Conservation (phyloP, 2,888 invertebrate genomes). For the Catonia carolina region DNA sequence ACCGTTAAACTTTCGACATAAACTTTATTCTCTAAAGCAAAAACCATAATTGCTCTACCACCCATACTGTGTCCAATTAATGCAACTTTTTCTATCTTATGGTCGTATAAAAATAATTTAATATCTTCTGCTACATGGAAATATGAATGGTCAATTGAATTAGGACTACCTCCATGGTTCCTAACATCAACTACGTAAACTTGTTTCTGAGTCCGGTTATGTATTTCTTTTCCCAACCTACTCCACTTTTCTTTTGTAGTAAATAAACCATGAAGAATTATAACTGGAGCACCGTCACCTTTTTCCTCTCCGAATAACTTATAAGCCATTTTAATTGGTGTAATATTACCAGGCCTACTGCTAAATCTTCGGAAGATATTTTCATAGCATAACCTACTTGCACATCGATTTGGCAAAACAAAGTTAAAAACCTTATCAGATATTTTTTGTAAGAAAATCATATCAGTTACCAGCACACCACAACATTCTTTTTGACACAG, state of each 20-base stretch:
- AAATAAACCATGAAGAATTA: slow-evolving; percentile 43
- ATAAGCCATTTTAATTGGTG: no score
- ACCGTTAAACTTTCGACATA: slow-evolving; percentile 57
- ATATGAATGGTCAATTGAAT: slow-evolving; percentile 65
- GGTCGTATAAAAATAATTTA: slow-evolving; percentile 50
- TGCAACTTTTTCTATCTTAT: slow-evolving; percentile 56
- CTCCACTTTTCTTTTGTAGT: slow-evolving; percentile 85
- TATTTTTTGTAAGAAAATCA: no score
- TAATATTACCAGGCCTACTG: no score
- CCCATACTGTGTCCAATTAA: slow-evolving; percentile 94
- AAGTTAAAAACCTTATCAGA: no score
- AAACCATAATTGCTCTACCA: slow-evolving; percentile 74
- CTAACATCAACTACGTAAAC: slow-evolving; percentile 79
- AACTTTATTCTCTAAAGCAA: slow-evolving; percentile 49
- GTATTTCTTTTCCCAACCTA: slow-evolving; percentile 63
- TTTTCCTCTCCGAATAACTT: background rate
- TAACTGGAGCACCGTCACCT: slow-evolving; percentile 26
- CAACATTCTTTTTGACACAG: no score
- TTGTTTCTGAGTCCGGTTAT: slow-evolving; percentile 53
- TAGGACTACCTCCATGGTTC: slow-evolving; percentile 93
- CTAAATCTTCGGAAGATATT: no score
- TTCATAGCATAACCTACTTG: no score
- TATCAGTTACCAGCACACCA: no score
- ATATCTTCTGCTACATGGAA: slow-evolving; percentile 68
- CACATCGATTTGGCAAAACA: no score